Evolutionary conservation across 2,888 invertebrate genomes (phyloP).

Genomic region (Drosophila recens): DNA sequence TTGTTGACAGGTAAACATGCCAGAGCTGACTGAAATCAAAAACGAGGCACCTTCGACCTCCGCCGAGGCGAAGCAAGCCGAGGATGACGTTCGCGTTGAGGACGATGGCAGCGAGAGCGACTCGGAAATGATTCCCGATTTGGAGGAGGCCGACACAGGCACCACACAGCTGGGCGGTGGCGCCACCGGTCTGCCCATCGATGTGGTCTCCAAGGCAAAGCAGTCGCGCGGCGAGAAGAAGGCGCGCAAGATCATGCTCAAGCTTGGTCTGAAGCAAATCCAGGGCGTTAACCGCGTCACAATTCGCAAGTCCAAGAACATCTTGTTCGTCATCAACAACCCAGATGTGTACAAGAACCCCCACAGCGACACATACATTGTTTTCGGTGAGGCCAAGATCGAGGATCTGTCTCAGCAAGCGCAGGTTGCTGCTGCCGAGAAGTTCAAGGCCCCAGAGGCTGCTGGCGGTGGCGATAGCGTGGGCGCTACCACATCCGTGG

Average conservation of each 20-base stretch:
- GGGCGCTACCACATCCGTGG: constrained; percentile 89
- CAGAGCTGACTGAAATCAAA: constrained; percentile 94
- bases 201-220: constrained; percentile 96
- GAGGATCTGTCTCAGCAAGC: constrained; percentile 99
- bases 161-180: constrained; percentile 88
- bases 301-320: constrained; percentile 99
- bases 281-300: constrained; percentile 97
- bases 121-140: constrained; percentile 93
- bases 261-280: constrained; percentile 97
- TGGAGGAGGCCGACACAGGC: constrained; percentile 92
- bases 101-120: constrained; percentile 93
- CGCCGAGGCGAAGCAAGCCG: constrained; percentile 83
- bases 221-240: constrained; percentile 99
- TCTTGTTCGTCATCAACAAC: constrained; percentile 99
- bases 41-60: constrained; percentile 89
- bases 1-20: constrained; percentile 87
- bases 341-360: constrained; percentile 99
- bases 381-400: constrained; percentile 99
- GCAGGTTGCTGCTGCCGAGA: constrained; percentile 98
- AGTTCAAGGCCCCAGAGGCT: constrained; percentile 97
- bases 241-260: constrained; percentile 99
- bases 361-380: constrained; percentile 99
- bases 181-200: constrained; percentile 89
- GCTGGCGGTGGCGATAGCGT: constrained; percentile 90
- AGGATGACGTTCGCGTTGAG: constrained; percentile 88